A percentile compares a stretch with the other conserved stretches of the same genome.
phyloP scores from a whole-genome alignment of 2,888 invertebrate genomes.

The Mythimna ferrago region DNA sequence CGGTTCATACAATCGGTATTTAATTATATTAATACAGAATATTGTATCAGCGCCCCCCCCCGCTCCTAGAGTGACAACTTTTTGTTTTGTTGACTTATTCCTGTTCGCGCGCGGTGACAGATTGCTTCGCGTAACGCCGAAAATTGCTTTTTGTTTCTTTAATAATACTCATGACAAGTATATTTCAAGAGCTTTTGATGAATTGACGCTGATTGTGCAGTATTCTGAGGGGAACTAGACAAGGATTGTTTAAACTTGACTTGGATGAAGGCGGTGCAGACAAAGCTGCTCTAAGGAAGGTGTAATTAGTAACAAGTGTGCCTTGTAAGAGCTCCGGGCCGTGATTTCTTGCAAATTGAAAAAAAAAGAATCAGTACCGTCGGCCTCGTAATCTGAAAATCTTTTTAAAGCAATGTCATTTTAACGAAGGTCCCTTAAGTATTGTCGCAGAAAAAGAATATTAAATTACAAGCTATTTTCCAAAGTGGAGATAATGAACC shows the following conservation, averaged over 20 bases:
- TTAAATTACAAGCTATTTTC: slow-evolving; percentile 66
- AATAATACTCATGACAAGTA: slow-evolving; percentile 68
- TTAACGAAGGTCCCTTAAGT: slow-evolving; percentile 63
- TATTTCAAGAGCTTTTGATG: slow-evolving; percentile 64
- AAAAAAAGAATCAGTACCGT: slow-evolving; percentile 25
- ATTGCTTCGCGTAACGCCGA: slow-evolving; percentile 60
- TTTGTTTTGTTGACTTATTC: slow-evolving; percentile 73
- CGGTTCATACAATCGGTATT: slow-evolving; percentile 38
- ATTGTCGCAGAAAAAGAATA: slow-evolving; percentile 61
- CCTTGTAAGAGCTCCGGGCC: not conserved
- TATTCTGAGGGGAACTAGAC: slow-evolving; percentile 21
- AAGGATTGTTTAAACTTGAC: slow-evolving; percentile 23
- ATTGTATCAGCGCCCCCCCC: slow-evolving; percentile 35
- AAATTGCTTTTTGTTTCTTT: slow-evolving; percentile 69
- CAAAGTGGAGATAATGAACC: slow-evolving; percentile 73
- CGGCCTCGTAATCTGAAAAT: slow-evolving; percentile 49
- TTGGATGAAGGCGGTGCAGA: not conserved
- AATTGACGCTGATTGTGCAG: slow-evolving; percentile 59
- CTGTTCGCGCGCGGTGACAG: slow-evolving; percentile 61
- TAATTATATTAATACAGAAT: slow-evolving; percentile 58
- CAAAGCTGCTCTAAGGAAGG: not conserved
- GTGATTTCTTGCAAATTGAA: slow-evolving; percentile 33
- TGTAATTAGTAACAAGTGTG: slow-evolving; percentile 22
- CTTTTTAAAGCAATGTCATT: slow-evolving; percentile 57
- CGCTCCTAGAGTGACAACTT: slow-evolving; percentile 59